Percentiles rank a stretch among this genome's conserved stretches.
These are phyloP conservation scores for Phaonia tiefii DNA, from an alignment of 2,888 invertebrate species.

Conservation along the genomic window DNA sequence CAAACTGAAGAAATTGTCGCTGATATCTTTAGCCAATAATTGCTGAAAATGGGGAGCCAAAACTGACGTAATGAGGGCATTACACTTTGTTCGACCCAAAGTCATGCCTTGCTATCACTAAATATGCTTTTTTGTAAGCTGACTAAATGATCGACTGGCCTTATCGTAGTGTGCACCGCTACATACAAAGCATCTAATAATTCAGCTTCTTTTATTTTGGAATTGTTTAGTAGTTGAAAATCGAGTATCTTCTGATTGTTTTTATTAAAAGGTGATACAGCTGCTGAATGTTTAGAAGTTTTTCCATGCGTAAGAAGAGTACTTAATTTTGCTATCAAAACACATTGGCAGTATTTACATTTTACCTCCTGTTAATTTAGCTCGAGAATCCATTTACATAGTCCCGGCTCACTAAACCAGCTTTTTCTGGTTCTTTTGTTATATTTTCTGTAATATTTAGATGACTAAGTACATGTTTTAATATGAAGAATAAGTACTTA, in stretches of 20 bases:
- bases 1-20: no score
- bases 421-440: conserved; percentile 19
- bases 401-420: conserved; percentile 25
- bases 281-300: conserved; percentile 23
- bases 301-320: conserved; percentile 41
- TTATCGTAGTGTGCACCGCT: no score
- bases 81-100: conserved; percentile 42
- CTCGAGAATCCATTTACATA: conserved; percentile 17
- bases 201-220: no score
- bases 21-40: no score
- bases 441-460: no score
- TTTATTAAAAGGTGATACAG: conserved; percentile 37
- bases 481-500: no score
- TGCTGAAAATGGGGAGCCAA: no score
- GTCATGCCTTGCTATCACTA: conserved; percentile 35
- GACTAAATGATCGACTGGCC: conserved; percentile 40
- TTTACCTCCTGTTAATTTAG: conserved; percentile 10
- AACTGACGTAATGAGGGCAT: conserved; percentile 36
- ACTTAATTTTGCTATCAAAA: conserved; percentile 33
- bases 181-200: no score
- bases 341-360: conserved; percentile 47
- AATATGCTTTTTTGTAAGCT: conserved; percentile 11
- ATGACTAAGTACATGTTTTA: no score
- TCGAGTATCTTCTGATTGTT: no score
- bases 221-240: no score